These are phyloP conservation scores for Odontesthes bonariensis DNA, from an alignment of 2,113 vertebrate genomes.

Conservation along the genomic window DNA sequence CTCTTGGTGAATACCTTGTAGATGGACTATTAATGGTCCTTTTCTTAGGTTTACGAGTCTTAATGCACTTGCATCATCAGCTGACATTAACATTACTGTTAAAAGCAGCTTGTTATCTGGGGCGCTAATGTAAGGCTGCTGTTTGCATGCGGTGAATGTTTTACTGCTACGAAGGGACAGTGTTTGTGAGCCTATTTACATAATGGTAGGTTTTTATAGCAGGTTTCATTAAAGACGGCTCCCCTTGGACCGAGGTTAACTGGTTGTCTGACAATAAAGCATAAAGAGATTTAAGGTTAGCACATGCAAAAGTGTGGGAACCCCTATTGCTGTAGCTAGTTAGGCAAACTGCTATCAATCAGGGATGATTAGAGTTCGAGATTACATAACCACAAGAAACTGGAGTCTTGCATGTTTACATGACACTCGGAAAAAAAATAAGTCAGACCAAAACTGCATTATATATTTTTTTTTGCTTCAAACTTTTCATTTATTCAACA, in stretches of 20 bases:
- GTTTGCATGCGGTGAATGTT: constrained; percentile 15
- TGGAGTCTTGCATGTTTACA: background rate
- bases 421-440: no score
- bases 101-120: constrained; percentile 44
- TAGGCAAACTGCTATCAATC: no score
- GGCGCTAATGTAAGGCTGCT: background rate
- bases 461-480: no score
- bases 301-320: background rate
- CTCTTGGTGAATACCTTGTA: constrained; percentile 14
- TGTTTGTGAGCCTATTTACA: constrained; percentile 41
- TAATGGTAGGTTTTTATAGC: constrained; percentile 43
- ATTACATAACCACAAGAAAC: background rate
- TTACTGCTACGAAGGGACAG: constrained; percentile 31
- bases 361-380: background rate
- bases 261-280: constrained; percentile 15
- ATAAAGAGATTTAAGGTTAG: constrained; percentile 22
- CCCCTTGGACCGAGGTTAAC: constrained; percentile 14
- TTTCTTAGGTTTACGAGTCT: constrained; percentile 26
- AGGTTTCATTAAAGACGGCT: constrained; percentile 18
- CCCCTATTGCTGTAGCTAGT: background rate
- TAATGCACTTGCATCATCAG: constrained; percentile 48
- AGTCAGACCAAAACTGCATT: no score
- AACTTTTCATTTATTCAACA: no score
- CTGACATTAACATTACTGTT: constrained; percentile 32
- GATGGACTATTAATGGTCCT: constrained; percentile 40